Base-by-base conservation (phyloP, 2,797 vertebrate species). In the Anisognathus igniventris region DNA sequence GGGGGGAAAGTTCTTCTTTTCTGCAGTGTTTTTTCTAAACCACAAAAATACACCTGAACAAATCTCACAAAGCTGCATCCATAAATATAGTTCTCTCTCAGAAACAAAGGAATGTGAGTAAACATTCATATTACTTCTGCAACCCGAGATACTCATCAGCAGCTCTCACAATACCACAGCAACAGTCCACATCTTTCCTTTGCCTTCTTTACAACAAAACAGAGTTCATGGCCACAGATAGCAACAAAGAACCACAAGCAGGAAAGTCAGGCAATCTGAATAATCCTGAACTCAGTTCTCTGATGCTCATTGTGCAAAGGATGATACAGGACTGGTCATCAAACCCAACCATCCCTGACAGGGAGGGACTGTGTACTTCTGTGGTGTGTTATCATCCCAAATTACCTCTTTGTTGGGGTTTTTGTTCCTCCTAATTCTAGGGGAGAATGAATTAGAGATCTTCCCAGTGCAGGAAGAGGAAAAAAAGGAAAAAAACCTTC, bases 401-500 rank as follows among this genome's bases (percentile, higher is more conserved):
- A 53, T 13, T 5, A 44, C 20, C 13, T 61, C 50, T 21, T 47
- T 48, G 33, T 2, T 6, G 6, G 25, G 31, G 9, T 25, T 79
- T 79, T 85, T 65, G 47, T 42, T 58, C 31, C 10, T 76, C 33
- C 53, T 60, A 39, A 35, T 53, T 60, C 30, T 42, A 75, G 60
- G 51, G 70, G 31, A 24, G 12, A 48, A 56, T 35, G 60, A 77
- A 18, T 76, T 15, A 0, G 2, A 7, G 33, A 54, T 24, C 22
- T 85, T 22, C 68, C 22, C 58, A 45, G 17, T 8, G 25, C 7
- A 33, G 12, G 31, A 39, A 39, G 35, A 22, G 8, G 20, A 39
- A 44, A 31, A 39, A 50, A 7, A 2, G 0, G 3, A 2, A 6
- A 17, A 72, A 47, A 35, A 20, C 11, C 11, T 48, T 42, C 15